Evolutionary conservation across 2,888 invertebrate species (phyloP), one percentile per base, ranked within the genome.

Genomic region (Orthonevra nobilis): DNA sequence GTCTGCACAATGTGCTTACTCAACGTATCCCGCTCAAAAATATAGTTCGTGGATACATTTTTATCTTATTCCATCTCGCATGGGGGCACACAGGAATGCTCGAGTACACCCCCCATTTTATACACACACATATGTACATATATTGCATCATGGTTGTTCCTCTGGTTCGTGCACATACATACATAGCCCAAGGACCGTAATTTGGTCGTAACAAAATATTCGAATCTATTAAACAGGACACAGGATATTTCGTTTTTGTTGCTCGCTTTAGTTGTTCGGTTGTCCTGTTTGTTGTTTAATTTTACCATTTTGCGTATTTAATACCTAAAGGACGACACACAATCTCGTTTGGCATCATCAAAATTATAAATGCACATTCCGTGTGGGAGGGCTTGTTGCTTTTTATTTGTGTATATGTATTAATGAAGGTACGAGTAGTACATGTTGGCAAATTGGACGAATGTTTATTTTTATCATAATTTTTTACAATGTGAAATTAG

Each of bases 181-280:
- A 30, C n/a, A n/a, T 28, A 9, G 17, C 40, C 32, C 10, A 34
- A 66, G 69, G 58, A 19, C 63, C 48, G 10, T 75, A 72, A 75
- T 73, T 77, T 73, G 48, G 34, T 74, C 73, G 61, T 72, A 72
- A 68, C 48, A 74, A 81, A 69, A 79, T 66, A 69, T 73, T 68
- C 58, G 54, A 38, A 61, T 40, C 54, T 63, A 48, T 72, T 63
- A 48, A 70, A 63, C 14, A 38, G 52, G 61, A 54, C 46, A 46
- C n/a, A 36, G 56, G 19, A 23, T 15, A 38, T 26, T 38, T 38
- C 3, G 26, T 30, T 30, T 26, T 30, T 52, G 36, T 42, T 58
- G 46, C 3, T 28, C 10, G 17, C 15, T 15, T 19, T 12, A 28
- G 15, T 34, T 28, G 28, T 7, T n/a, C n/a, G n/a, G n/a, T n/a